A percentile compares a stretch with the other conserved stretches of the same genome.
Evolutionary conservation across 2,888 invertebrate species (phyloP).

Genomic region (Drosophila kuntzei): DNA sequence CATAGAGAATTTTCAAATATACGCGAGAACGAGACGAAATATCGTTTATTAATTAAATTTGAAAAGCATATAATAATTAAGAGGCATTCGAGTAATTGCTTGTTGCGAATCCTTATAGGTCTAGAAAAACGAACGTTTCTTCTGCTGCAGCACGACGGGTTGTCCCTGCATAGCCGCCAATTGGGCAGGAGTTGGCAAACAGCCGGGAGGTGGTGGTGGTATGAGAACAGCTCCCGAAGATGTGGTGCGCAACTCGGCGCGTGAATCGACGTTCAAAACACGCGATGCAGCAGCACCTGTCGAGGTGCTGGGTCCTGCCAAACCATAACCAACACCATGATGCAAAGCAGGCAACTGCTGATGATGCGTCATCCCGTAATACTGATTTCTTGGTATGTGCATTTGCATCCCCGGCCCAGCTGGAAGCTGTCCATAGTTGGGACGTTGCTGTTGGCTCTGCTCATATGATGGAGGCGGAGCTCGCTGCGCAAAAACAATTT

Average conservation of each 20-base stretch:
- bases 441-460: conserved; percentile 74
- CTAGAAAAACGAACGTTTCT: conserved; percentile 81
- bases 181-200: conserved; percentile 83
- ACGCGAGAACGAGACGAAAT: conserved; percentile 80
- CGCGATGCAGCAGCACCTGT: conserved; percentile 54
- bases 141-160: conserved; percentile 78
- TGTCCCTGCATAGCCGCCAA: conserved; percentile 84
- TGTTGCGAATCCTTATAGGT: background rate
- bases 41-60: conserved; percentile 59
- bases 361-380: conserved; percentile 76
- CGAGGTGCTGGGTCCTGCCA: conserved; percentile 69
- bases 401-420: conserved; percentile 33
- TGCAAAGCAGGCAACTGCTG: conserved; percentile 61
- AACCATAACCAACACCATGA: conserved; percentile 45
- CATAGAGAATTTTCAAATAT: conserved; percentile 77
- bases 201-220: conserved; percentile 85
- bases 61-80: conserved; percentile 34
- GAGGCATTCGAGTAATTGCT: conserved; percentile 53
- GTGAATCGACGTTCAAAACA: conserved; percentile 69
- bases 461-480: conserved; percentile 84
- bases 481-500: conserved; percentile 57
- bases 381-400: conserved; percentile 63
- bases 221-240: conserved; percentile 77
- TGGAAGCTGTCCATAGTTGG: conserved; percentile 21
- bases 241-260: conserved; percentile 73